Base-by-base conservation (phyloP, 2,888 invertebrate genomes). In the Chrysolina americana region DNA sequence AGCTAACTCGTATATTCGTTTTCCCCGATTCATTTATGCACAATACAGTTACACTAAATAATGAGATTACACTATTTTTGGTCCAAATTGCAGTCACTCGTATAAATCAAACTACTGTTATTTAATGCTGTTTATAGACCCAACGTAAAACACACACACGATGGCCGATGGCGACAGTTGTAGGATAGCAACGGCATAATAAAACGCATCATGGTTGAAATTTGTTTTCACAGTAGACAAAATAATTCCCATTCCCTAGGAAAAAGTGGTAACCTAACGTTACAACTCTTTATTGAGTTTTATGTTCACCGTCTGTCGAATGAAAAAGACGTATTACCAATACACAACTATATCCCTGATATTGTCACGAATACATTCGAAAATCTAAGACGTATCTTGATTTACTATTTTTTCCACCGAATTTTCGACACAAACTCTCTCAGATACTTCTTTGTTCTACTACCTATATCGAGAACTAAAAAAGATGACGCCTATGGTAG, bases 361-460 rank as follows among this genome's bases (percentile, higher is more conserved):
- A 50, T 17, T 50, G 4, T 50, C 19, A 17, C 50, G n/a, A 50
- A 50, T 50, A 19, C 50, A 50, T 50, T n/a, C n/a, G 50, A 19
- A 50, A 47, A 47, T 47, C 47, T 47, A 47, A 15, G 47, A 47
- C 10, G 36, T 36, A 13, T 47, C 47, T 47, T 19, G 19, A 50
- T 17, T 50, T 9, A 50, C 50, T 17, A 17, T 50, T 50, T 50
- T n/a, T 50, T 50, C 19, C n/a, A 50, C 11, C 50, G 19, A 50
- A 17, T 50, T 50, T n/a, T 50, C 50, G 50, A 50, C 19, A 50
- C n/a, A 50, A 50, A 50, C 17, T 50, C 19, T 17, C 50, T 50
- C 3, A n/a, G 19, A 50, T 50, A 50, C 50, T 50, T 50, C 50
- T 50, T 50, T 50, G 50, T 50, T 50, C 50, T 50, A 50, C 50